Evolutionary conservation across 2,888 invertebrate species (phyloP), one percentile per base, ranked within the genome.

Genomic region (Agonopterix heracliana): DNA sequence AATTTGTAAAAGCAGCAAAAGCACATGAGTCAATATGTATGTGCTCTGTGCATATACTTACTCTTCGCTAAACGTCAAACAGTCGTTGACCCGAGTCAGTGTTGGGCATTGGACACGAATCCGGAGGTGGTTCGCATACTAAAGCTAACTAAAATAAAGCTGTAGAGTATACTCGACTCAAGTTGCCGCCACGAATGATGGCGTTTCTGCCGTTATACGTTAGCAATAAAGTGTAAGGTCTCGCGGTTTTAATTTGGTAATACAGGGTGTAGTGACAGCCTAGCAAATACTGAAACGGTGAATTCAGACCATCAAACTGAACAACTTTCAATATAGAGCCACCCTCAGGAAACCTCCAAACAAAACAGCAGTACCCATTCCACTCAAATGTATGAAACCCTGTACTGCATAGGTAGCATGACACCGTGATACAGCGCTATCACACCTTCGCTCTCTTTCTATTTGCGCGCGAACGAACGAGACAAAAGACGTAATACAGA

Each of bases 41-140:
- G 17, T 26, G 40, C 9, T 46, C 26, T 26, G 26, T 26, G 26
- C 26, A 26, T 26, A 26, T 26, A 26, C 26, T 26, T 26, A 26
- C 5, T 26, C 35, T 44, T 41, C 46, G 41, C 45, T 11, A 9
- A 47, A 48, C 47, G 49, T 38, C 45, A 34, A 38, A 41, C 45
- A 49, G 83, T 81, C 83, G 73, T 71, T 75, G 83, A 83, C 80
- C 79, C 62, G 61, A 51, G 54, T 50, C 57, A 53, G 55, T 71
- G 65, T 54, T 72, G 75, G 70, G 65, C 74, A 71, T 71, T 72
- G 71, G 69, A 68, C 66, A 63, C 63, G 60, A 60, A 61, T 62
- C 71, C 71, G 71, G 68, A 71, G 67, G 71, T 65, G 72, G 66
- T 67, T 65, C 66, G 81, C 78, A 81, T 84, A 78, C 74, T 66